Evolutionary conservation across 2,888 invertebrate genomes (phyloP), one percentile per base, ranked within the genome.

Genomic region (Philaethria dido): DNA sequence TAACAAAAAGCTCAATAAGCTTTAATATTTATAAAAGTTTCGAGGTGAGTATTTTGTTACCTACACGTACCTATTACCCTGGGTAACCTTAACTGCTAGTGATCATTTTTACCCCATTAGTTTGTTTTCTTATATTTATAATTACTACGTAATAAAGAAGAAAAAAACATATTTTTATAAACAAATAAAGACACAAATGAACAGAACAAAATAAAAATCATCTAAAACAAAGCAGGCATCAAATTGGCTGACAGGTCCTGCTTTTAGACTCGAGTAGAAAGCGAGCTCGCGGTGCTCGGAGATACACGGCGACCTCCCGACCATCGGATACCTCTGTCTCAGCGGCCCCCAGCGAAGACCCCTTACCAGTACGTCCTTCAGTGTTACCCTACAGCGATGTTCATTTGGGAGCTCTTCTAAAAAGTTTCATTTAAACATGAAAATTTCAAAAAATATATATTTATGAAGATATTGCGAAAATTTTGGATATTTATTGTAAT

Each of bases 201-300:
- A 29, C 18, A 33, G 33, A 44, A 29, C 59, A 60, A 42, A 59
- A 48, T 47, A 44, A 50, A 64, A 60, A 29, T 60, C 44, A 54
- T 44, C 68, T 80, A 60, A 60, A 60, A 60, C 57, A 42, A 29
- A 60, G 60, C 76, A 74, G 69, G 62, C 52, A 62, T 42, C 64
- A 47, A 79, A 89, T 92, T 92, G 91, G 90, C 87, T 88, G 80
- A 86, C 92, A 92, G 92, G 92, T 92, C 86, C 91, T 92, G 87
- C 86, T 92, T 82, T 92, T 92, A 90, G 92, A 92, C 82, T 86
- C 91, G 83, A 90, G 89, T 92, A 92, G 89, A 79, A 92, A 92
- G 71, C 81, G 91, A 73, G 78, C 81, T 78, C 85, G 87, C 66
- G 89, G 91, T 54, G 78, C 77, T 68, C 83, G 92, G 72, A 85